These are phyloP conservation scores for Dynastes grantii DNA, from an alignment of 2,888 invertebrate genomes.

Conservation along the genomic window DNA sequence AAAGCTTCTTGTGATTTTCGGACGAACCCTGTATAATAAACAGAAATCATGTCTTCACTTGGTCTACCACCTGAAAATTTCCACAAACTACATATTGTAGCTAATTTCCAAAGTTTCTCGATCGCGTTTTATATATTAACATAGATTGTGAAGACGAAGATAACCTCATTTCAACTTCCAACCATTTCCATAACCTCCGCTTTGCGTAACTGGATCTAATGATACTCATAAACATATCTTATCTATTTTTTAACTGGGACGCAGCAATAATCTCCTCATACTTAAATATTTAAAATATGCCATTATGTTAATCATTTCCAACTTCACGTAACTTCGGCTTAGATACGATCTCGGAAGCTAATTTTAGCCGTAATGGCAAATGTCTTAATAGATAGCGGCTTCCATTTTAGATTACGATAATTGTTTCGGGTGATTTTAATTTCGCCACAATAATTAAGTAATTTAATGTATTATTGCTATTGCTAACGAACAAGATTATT, in stretches of 20 bases:
- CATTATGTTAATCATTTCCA: background rate
- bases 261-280: conserved; percentile 14
- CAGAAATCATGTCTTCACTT: too few relatives aligned
- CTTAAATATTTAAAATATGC: conserved; percentile 15
- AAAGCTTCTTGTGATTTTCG: too few relatives aligned
- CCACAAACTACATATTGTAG: too few relatives aligned
- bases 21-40: too few relatives aligned
- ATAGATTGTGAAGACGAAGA: background rate
- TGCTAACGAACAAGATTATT: background rate
- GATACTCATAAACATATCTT: background rate
- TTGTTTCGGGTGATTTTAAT: background rate
- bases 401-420: conserved; percentile 8
- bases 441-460: conserved; percentile 3
- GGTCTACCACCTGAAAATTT: too few relatives aligned
- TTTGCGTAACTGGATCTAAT: conserved; percentile 7
- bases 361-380: background rate
- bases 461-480: conserved; percentile 5
- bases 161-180: background rate
- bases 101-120: too few relatives aligned
- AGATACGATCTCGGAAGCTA: background rate
- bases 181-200: background rate
- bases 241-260: conserved; percentile 17
- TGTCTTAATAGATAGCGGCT: background rate
- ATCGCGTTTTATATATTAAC: too few relatives aligned
- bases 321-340: background rate